Evolutionary conservation across 2,113 vertebrate genomes (phyloP).

Genomic region (Pygathrix nemaeus): DNA sequence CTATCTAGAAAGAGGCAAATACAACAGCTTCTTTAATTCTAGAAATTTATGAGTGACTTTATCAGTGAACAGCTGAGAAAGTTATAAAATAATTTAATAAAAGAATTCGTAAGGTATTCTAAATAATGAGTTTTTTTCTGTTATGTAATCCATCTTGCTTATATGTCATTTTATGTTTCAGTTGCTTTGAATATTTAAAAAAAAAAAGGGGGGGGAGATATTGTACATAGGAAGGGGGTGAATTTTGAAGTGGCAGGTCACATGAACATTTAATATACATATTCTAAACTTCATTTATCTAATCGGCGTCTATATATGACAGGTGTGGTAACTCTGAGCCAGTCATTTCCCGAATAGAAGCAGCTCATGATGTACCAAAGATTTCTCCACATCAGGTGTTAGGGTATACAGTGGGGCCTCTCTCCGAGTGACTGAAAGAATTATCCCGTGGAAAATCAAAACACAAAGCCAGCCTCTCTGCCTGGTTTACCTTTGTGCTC

Average conservation of each 20-base stretch:
- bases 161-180: slow-evolving; percentile 63
- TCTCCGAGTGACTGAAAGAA: slow-evolving; percentile 40
- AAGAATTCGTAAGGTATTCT: slow-evolving; percentile 69
- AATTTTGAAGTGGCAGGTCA: slow-evolving; percentile 44
- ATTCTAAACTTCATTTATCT: slow-evolving; percentile 4
- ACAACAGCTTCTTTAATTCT: slow-evolving; percentile 84
- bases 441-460: slow-evolving; percentile 59
- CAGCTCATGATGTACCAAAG: slow-evolving; percentile 29
- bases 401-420: neutral
- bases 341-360: neutral
- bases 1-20: slow-evolving; percentile 76
- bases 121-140: slow-evolving; percentile 77
- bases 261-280: slow-evolving; percentile 63
- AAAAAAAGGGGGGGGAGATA: slow-evolving; percentile 17
- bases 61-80: slow-evolving; percentile 84
- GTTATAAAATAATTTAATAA: slow-evolving; percentile 78
- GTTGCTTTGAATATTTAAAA: slow-evolving; percentile 68
- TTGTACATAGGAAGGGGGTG: neutral
- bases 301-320: slow-evolving; percentile 53
- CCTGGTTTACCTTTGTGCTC: slow-evolving; percentile 32
- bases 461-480: slow-evolving; percentile 12
- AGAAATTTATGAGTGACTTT: slow-evolving; percentile 81
- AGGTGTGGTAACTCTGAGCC: slow-evolving; percentile 1
- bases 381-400: neutral
- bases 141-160: slow-evolving; percentile 73